Evolutionary conservation across 2,888 invertebrate species (phyloP).

Genomic region (Chironomus riparius): DNA sequence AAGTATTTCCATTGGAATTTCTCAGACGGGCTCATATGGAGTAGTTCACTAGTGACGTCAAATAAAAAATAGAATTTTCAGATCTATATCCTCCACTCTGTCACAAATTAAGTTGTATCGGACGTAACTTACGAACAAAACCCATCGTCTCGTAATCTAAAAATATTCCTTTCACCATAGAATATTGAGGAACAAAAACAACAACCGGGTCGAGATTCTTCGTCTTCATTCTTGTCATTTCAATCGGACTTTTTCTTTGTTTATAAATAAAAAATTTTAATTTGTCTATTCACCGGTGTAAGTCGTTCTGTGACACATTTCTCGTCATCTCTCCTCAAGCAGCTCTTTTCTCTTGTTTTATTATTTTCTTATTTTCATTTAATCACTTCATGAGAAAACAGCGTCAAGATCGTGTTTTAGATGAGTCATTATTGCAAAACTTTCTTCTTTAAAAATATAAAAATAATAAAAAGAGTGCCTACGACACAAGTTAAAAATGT

Average conservation of each 20-base stretch:
- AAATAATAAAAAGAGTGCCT: not conserved
- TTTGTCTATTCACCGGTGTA: not conserved
- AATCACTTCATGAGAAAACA: not conserved
- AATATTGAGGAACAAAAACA: not conserved
- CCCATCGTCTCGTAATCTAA: not conserved
- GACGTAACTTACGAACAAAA: no score
- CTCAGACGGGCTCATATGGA: no score
- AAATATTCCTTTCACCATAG: not conserved
- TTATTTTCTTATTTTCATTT: not conserved
- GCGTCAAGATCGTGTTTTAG: not conserved
- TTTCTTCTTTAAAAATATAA: not conserved
- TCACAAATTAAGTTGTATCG: no score
- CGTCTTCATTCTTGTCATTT: not conserved
- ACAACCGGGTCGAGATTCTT: not conserved
- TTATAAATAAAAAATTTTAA: not conserved
- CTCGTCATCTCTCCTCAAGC: not conserved
- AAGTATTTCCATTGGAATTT: no score
- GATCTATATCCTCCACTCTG: no score
- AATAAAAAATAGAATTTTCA: no score
- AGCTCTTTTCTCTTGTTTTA: not conserved
- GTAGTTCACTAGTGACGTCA: no score
- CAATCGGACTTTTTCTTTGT: not conserved
- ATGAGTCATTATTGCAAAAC: conserved; percentile 1
- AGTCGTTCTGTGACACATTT: not conserved
- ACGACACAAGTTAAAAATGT: not conserved